A percentile compares a stretch with the other conserved stretches of the same genome.
Evolutionary conservation across 2,113 vertebrate species (phyloP).

Genomic region (Heterochromis multidens): DNA sequence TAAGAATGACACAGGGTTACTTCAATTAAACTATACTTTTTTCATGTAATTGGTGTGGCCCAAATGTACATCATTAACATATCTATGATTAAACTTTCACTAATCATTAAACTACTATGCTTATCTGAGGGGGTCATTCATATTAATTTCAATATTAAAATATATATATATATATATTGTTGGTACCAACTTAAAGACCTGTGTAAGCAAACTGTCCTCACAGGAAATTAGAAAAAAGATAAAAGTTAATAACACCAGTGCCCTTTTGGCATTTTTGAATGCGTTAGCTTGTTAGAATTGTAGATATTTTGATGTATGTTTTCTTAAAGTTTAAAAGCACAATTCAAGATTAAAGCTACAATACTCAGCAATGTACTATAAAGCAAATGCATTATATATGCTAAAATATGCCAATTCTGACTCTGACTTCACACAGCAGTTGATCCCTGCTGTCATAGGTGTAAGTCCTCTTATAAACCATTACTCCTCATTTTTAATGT

Average conservation of each 20-base stretch:
- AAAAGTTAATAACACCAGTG: not conserved
- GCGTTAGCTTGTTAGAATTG: not conserved
- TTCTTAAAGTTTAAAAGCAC: not conserved
- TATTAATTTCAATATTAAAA: not conserved
- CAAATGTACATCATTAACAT: not conserved
- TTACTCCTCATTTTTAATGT: not conserved
- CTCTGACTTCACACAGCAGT: no score
- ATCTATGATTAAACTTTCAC: not conserved
- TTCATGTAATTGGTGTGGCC: not conserved
- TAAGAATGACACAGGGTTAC: not conserved
- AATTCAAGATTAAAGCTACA: not conserved
- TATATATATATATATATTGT: not conserved
- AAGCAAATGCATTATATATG: no score
- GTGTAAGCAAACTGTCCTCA: not conserved
- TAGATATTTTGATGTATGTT: not conserved
- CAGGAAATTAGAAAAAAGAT: not conserved
- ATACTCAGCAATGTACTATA: not conserved
- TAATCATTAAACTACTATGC: not conserved
- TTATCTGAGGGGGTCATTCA: slow-evolving; percentile 10
- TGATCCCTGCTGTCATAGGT: no score
- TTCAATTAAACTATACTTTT: not conserved
- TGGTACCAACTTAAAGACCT: not conserved
- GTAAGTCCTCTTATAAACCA: not conserved
- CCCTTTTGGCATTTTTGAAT: not conserved
- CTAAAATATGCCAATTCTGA: no score